Percentiles rank a stretch among this genome's conserved stretches.
Conservation (phyloP, 2,113 vertebrate species). For the Corythaeola cristata region DNA sequence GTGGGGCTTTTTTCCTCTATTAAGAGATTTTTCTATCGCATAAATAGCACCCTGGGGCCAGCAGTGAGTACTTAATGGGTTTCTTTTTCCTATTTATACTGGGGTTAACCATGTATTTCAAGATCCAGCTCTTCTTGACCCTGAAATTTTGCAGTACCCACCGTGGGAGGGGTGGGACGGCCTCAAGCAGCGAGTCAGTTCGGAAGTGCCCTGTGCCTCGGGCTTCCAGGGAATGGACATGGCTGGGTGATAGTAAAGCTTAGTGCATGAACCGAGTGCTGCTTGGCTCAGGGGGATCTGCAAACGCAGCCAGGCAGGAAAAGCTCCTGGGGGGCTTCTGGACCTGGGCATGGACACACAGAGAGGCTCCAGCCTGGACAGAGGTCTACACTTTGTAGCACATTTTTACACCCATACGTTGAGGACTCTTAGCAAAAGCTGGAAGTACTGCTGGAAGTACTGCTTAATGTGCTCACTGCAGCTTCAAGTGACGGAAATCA, state of each 20-base stretch:
- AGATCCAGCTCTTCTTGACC: background rate
- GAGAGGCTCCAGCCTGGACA: background rate
- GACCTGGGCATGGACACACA: fast-evolving
- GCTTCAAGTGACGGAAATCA: background rate
- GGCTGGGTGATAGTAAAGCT: background rate
- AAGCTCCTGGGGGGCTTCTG: background rate
- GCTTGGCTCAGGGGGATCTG: background rate
- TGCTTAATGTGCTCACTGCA: background rate
- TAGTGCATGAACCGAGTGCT: fast-evolving
- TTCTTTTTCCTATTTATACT: background rate
- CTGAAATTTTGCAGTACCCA: background rate
- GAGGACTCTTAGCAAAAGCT: background rate
- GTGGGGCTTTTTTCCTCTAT: background rate
- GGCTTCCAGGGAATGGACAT: background rate
- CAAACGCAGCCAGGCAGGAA: background rate
- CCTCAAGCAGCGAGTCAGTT: background rate
- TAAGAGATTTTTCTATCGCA: background rate
- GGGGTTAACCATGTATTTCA: background rate
- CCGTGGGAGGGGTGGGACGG: background rate
- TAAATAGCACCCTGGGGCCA: background rate
- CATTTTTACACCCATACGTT: fast-evolving
- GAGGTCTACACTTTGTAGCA: background rate
- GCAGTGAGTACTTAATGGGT: background rate
- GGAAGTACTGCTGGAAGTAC: background rate
- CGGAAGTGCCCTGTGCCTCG: background rate